phyloP scores from a whole-genome alignment of 64 coral and sea anemone genomes.

The Pocillopora verrucosa region DNA sequence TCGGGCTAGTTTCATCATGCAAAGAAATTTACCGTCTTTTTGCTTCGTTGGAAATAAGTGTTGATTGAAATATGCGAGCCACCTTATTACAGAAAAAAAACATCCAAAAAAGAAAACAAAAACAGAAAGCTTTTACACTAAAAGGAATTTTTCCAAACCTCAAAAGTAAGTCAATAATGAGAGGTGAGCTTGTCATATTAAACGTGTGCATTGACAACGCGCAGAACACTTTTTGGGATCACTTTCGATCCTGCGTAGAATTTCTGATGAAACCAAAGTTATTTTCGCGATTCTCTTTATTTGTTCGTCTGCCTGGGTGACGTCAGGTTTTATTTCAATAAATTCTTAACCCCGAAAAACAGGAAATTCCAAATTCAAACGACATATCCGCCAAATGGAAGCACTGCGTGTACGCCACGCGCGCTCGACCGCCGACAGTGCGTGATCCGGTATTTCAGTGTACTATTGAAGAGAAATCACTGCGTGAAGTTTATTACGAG shows the following conservation, averaged over 20 bases:
- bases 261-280: neutral
- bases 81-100: conserved; percentile 17
- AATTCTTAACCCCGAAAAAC: conserved; percentile 11
- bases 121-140: conserved; percentile 53
- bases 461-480: conserved; percentile 19
- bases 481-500: conserved; percentile 15
- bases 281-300: neutral
- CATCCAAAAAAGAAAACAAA: conserved; percentile 41
- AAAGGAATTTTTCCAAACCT: conserved; percentile 20
- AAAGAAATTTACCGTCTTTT: conserved; percentile 1
- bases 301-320: neutral
- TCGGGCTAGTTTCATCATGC: neutral
- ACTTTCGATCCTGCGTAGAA: neutral
- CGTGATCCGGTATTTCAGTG: neutral
- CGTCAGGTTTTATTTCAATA: conserved; percentile 17
- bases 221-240: neutral
- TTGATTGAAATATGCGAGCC: conserved; percentile 23
- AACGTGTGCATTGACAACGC: neutral
- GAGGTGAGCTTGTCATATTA: conserved; percentile 5
- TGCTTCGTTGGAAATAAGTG: conserved; percentile 2
- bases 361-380: conserved; percentile 39
- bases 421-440: conserved; percentile 16
- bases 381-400: conserved; percentile 19
- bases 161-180: neutral
- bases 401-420: neutral